These are phyloP conservation scores for Mizuhopecten yessoensis DNA, from an alignment of 1,140 invertebrate genomes.

Conservation along the genomic window DNA sequence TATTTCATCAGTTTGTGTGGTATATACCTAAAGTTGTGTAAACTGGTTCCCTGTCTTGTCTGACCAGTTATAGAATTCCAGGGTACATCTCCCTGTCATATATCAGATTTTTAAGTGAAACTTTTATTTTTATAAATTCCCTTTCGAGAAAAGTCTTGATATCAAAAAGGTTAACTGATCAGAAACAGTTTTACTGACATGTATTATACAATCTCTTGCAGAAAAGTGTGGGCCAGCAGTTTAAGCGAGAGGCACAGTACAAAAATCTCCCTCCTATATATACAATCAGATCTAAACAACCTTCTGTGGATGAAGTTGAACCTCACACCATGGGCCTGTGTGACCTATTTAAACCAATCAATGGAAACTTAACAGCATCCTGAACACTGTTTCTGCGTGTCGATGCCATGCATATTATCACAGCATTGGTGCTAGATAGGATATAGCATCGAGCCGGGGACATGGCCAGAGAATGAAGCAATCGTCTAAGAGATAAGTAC, in stretches of 20 bases:
- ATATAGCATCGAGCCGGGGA: background rate
- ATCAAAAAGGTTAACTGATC: no score
- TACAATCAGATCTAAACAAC: slow-evolving; percentile 59
- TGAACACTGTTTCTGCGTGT: background rate
- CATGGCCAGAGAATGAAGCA: background rate
- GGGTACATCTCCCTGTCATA: no score
- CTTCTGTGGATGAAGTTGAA: slow-evolving; percentile 66
- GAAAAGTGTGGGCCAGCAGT: slow-evolving; percentile 88
- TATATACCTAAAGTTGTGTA: background rate
- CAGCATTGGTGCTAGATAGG: background rate
- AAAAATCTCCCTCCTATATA: slow-evolving; percentile 89
- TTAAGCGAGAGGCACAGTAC: slow-evolving; percentile 93
- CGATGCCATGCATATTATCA: background rate
- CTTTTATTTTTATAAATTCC: slow-evolving; percentile 50
- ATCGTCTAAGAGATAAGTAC: background rate
- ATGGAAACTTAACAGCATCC: slow-evolving; percentile 21
- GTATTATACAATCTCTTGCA: slow-evolving; percentile 87
- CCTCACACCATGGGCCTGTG: slow-evolving; percentile 68
- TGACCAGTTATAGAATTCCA: background rate
- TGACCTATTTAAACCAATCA: slow-evolving; percentile 72
- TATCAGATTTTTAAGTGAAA: no score
- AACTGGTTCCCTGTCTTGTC: background rate
- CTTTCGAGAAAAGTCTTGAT: slow-evolving; percentile 54
- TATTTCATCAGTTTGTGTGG: no score
- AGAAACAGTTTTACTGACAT: no score